Evolutionary conservation across 2,797 vertebrate species (phyloP).

Genomic region (Rhinatrema bivittatum): DNA sequence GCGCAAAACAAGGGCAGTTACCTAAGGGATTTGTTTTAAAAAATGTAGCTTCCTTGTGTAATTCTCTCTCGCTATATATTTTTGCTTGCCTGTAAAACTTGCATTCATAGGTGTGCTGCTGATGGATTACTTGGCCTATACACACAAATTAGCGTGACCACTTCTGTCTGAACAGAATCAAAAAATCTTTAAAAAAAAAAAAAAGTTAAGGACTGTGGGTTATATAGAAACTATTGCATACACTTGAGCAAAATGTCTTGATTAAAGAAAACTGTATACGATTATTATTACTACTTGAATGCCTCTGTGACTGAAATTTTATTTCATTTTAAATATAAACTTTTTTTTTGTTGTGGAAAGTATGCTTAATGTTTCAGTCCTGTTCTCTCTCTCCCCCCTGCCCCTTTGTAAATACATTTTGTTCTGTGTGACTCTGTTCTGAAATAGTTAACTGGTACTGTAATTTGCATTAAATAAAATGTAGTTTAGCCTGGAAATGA

Average conservation of each 20-base stretch:
- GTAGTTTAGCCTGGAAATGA: conserved; percentile 99
- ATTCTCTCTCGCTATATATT: conserved; percentile 55
- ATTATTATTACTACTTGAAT: conserved; percentile 99
- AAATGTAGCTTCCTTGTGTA: conserved; percentile 67
- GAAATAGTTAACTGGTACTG: conserved; percentile 99
- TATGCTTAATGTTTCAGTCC: conserved; percentile 92
- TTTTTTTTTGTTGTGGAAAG: conserved; percentile 86
- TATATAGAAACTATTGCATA: conserved; percentile 72
- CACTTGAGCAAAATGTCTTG: conserved; percentile 77
- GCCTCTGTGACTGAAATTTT: conserved; percentile 94
- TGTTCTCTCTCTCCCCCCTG: conserved; percentile 43
- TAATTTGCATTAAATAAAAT: conserved; percentile 99
- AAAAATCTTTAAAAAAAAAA: conserved; percentile 43
- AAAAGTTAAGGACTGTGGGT: conserved; percentile 65
- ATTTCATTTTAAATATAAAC: conserved; percentile 78
- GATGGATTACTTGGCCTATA: conserved; percentile 69
- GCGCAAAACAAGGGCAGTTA: conserved; percentile 35
- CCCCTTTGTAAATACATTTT: conserved; percentile 92
- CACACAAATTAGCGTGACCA: conserved; percentile 70
- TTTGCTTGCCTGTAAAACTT: conserved; percentile 93
- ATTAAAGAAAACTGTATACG: conserved; percentile 89
- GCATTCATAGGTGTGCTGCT: conserved; percentile 85
- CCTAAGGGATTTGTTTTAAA: conserved; percentile 59
- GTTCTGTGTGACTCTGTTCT: conserved; percentile 91
- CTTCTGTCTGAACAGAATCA: conserved; percentile 68